phyloP scores from a whole-genome alignment of 2,888 invertebrate genomes.

The Amorpha juglandis region DNA sequence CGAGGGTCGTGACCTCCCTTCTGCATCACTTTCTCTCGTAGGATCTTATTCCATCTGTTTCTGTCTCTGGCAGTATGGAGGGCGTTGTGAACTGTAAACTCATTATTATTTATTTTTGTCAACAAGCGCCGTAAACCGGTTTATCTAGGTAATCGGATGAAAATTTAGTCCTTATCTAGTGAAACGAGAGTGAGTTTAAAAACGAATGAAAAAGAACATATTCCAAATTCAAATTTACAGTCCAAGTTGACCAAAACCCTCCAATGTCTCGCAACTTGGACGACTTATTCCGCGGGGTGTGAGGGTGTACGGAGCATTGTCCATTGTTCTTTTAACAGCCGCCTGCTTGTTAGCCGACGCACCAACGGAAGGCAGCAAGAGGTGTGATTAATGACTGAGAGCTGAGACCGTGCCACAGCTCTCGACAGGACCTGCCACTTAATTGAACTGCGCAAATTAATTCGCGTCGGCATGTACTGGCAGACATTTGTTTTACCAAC shows the following conservation, averaged over 20 bases:
- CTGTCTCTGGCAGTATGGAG: too few species aligned
- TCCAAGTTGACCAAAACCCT: neutral
- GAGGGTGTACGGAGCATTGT: conserved; percentile 64
- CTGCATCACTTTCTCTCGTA: too few species aligned
- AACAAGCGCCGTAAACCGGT: too few species aligned
- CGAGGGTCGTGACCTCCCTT: too few species aligned
- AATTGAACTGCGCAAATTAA: conserved; percentile 44
- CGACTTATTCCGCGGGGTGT: conserved; percentile 42
- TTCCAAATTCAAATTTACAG: neutral
- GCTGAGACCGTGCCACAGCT: neutral
- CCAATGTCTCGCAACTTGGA: conserved; percentile 34
- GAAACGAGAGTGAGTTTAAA: too few species aligned
- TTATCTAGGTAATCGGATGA: too few species aligned
- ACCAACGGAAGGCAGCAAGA: conserved; percentile 54
- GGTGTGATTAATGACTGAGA: conserved; percentile 63
- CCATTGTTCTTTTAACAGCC: conserved; percentile 83
- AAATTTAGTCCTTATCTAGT: too few species aligned
- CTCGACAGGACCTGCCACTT: conserved; percentile 33
- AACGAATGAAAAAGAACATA: too few species aligned
- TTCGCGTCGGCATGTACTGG: conserved; percentile 29
- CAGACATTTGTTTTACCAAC: neutral
- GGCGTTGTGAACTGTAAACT: too few species aligned
- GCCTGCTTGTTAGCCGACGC: conserved; percentile 73
- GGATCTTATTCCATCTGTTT: too few species aligned
- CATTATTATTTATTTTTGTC: too few species aligned